Percentiles rank a stretch among this genome's conserved stretches.
Conservation (phyloP, 1,140 invertebrate species). For the Drosophila varians region DNA sequence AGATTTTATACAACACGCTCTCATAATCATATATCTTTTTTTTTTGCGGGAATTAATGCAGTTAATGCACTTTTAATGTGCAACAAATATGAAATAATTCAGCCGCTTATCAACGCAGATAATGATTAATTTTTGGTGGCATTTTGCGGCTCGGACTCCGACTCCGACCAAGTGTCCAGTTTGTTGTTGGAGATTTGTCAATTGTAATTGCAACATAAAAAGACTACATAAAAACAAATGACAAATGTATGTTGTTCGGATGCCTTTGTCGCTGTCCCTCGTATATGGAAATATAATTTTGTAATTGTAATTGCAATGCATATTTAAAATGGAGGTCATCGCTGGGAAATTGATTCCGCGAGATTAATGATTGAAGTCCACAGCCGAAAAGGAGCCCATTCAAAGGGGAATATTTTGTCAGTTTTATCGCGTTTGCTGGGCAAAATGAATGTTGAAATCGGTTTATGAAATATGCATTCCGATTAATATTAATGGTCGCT, state of each 20-base stretch:
- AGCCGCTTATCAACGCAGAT: constrained; percentile 72
- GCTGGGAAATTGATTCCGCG: constrained; percentile 41
- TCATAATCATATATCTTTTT: constrained; percentile 4
- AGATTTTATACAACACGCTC: background rate
- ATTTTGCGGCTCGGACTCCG: constrained; percentile 23
- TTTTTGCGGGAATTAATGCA: constrained; percentile 62
- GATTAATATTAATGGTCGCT: constrained; percentile 41
- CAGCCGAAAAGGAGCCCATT: constrained; percentile 4
- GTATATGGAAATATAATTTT: constrained; percentile 48
- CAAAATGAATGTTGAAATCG: constrained; percentile 40
- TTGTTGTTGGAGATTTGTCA: constrained; percentile 42
- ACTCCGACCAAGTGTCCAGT: too few relatives aligned
- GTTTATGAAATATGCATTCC: constrained; percentile 47
- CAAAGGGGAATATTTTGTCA: constrained; percentile 24
- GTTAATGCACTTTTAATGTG: constrained; percentile 75
- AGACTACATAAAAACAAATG: constrained; percentile 31
- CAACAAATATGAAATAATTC: constrained; percentile 75
- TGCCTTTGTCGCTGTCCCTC: constrained; percentile 2
- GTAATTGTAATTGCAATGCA: constrained; percentile 56
- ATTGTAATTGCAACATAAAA: constrained; percentile 45
- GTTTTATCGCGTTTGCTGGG: constrained; percentile 31
- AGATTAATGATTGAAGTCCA: constrained; percentile 51
- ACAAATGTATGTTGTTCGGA: constrained; percentile 45
- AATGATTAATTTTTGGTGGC: constrained; percentile 71
- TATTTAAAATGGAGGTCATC: constrained; percentile 58